Evolutionary conservation across 2,113 vertebrate species (phyloP).

Genomic region (Mystacornis crossleyi): DNA sequence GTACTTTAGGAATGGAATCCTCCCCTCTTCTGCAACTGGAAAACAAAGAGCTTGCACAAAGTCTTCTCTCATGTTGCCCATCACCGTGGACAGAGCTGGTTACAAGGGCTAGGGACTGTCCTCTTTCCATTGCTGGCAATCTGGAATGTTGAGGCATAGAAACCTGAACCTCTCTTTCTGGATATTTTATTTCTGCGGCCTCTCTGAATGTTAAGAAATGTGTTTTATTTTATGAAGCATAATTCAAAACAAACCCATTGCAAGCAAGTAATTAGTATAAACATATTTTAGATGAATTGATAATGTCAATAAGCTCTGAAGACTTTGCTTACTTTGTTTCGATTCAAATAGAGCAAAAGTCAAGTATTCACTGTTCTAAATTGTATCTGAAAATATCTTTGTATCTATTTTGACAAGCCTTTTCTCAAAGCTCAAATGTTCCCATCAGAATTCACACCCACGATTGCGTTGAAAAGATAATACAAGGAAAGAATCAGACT

Average conservation of each 20-base stretch:
- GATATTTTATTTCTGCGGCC: neutral
- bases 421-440: neutral
- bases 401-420: constrained; percentile 8
- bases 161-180: neutral
- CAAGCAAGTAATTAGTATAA: neutral
- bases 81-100: neutral
- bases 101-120: accelerated
- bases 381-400: neutral
- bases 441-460: neutral
- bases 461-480: neutral
- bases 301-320: neutral
- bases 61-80: neutral
- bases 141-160: neutral
- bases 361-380: neutral
- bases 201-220: neutral
- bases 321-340: neutral
- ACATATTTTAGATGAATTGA: neutral
- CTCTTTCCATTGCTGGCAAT: neutral
- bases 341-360: neutral
- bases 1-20: neutral
- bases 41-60: neutral
- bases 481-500: neutral
- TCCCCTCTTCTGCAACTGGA: neutral
- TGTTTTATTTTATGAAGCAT: neutral
- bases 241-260: neutral